phyloP scores from a whole-genome alignment of 2,888 invertebrate genomes.

The Synergus umbraculus region DNA sequence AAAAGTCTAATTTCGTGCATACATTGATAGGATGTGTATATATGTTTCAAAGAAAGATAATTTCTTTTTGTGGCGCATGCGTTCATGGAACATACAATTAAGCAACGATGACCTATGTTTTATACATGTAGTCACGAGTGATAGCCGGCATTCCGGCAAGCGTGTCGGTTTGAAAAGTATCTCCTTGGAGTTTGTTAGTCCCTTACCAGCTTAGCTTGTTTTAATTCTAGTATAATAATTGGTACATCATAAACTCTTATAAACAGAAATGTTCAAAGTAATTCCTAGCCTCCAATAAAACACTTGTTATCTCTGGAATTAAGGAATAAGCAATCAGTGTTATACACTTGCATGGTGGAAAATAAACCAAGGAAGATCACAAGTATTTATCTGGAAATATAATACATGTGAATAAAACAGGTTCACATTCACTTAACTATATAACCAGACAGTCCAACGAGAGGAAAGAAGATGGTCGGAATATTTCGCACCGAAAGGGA shows the following conservation, averaged over 20 bases:
- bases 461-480: neutral
- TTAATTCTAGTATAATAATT: neutral
- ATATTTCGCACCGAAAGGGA: neutral
- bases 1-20: too few species aligned
- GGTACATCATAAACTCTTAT: neutral
- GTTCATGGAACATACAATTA: neutral
- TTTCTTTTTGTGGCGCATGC: neutral
- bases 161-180: neutral
- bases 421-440: neutral
- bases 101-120: conserved; percentile 42
- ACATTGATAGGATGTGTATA: too few species aligned
- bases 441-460: neutral
- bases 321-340: too few species aligned
- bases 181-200: neutral
- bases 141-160: neutral
- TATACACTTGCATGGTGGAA: too few species aligned
- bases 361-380: too few species aligned
- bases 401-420: neutral
- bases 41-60: neutral
- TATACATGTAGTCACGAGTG: neutral
- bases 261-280: neutral
- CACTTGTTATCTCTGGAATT: neutral
- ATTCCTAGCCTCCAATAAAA: neutral
- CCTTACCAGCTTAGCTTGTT: neutral
- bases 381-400: neutral